Base-by-base conservation (phyloP, 2,888 invertebrate species). In the Nowickia ferox region DNA sequence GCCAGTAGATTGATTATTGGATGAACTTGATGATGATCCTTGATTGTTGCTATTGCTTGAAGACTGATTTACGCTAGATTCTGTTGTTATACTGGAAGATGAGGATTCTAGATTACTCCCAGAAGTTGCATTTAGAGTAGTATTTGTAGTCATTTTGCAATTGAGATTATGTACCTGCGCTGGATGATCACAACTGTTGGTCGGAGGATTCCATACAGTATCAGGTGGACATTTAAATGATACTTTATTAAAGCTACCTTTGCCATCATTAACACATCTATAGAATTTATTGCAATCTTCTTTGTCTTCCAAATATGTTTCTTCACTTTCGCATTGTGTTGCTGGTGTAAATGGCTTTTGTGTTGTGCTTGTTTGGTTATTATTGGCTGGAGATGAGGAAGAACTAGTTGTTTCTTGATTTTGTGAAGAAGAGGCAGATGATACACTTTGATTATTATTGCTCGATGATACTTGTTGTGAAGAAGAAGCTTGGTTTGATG, bases 161-260 rank as follows among this genome's bases (percentile, higher is more conserved):
- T 90, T 90, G 6, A 88, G 83, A 30, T 87, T 88, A 40, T 90
- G 88, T 1, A 91, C 89, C 79, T 89, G 89, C 4, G 88, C 88
- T 30, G 91, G 90, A 79, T 93, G 91, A 71, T 93, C 91, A 63
- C 95, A 95, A 88, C 94, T 93, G 88, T 94, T 93, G 77, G 93
- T 93, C 57, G 94, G 92, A 75, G 94, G 93, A 91, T 95, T 94
- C 94, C 94, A 95, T 71, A 94, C 93, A 0, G 95, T 95, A 79
- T 93, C 94, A 55, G 92, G 92, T 1, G 94, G 94, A 84, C 95
- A 95, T 6, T 90, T 92, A 84, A 94, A 95, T 42, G 94, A 93
- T 74, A 94, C 93, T 86, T 92, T 93, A 6, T 87, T 93, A 79
- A 90, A 94, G 1, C 92, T 92, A 9, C 93, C 93, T 51, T 91